phyloP scores from a whole-genome alignment of 2,797 vertebrate genomes.

The Sternotherus odoratus region DNA sequence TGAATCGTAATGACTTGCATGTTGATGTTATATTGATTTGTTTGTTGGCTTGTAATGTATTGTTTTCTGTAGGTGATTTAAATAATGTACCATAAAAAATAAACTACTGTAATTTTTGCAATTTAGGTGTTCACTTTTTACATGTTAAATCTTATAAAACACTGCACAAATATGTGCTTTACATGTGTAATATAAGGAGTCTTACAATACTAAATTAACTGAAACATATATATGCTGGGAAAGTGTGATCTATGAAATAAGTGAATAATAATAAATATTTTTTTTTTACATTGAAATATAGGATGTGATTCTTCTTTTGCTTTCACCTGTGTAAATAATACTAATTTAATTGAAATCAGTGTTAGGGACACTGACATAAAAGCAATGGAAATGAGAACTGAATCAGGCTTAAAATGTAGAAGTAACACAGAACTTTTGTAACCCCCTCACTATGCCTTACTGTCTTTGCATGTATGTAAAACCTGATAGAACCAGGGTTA shows the following conservation, averaged over 20 bases:
- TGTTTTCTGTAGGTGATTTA: background rate
- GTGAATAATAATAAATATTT: background rate
- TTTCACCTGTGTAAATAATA: background rate
- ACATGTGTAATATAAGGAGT: background rate
- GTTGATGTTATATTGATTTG: background rate
- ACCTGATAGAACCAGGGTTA: background rate
- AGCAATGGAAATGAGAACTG: background rate
- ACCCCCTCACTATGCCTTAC: background rate
- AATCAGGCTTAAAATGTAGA: background rate
- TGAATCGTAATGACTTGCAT: background rate
- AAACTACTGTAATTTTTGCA: background rate
- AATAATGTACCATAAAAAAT: accelerated
- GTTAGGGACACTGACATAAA: background rate
- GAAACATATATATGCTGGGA: background rate
- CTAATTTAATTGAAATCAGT: accelerated
- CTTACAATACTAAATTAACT: background rate
- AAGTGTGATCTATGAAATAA: background rate
- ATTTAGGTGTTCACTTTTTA: background rate
- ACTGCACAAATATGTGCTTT: background rate
- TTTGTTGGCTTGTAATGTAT: background rate
- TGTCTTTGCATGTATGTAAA: background rate
- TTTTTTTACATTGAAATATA: accelerated
- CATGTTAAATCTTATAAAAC: background rate
- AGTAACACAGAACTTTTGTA: background rate
- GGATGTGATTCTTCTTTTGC: background rate